A percentile compares a stretch with the other conserved stretches of the same genome.
phyloP scores from a whole-genome alignment of 2,113 vertebrate genomes.

The Callopanchax toddi region DNA sequence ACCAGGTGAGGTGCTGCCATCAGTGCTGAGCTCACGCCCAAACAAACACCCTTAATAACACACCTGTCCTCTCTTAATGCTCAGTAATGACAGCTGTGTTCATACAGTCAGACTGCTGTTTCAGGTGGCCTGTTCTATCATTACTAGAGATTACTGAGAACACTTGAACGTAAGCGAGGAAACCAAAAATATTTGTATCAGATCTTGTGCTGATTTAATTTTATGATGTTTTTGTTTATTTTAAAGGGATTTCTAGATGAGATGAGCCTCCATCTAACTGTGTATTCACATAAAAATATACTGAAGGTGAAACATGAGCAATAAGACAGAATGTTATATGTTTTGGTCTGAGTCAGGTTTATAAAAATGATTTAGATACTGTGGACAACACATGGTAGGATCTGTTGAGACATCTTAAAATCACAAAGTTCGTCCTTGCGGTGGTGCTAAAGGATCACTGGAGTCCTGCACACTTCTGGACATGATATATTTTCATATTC shows the following conservation, averaged over 20 bases:
- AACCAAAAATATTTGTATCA: not conserved
- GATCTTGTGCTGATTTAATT: not conserved
- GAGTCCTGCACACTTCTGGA: not conserved
- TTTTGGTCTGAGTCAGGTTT: not conserved
- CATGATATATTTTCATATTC: not conserved
- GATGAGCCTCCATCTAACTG: not conserved
- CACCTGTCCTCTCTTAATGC: constrained; percentile 20
- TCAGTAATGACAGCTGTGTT: constrained; percentile 45
- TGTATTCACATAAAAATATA: not conserved
- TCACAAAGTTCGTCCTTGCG: not conserved
- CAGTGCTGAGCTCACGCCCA: constrained; percentile 40
- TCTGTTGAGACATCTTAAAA: not conserved
- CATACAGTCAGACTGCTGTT: constrained; percentile 32
- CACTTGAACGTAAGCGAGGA: not conserved
- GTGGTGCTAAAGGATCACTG: constrained; percentile 15
- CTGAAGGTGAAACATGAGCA: too few relatives aligned
- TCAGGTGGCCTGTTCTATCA: constrained; percentile 14
- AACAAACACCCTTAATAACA: constrained; percentile 49
- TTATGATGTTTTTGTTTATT: not conserved
- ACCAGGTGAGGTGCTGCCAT: constrained; percentile 24
- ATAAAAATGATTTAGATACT: too few relatives aligned
- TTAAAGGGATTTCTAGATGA: not conserved
- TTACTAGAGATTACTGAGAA: constrained; percentile 28
- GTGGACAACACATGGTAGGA: too few relatives aligned
- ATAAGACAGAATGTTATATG: not conserved